A percentile compares a stretch with the other conserved stretches of the same genome.
Conservation (phyloP, 2,888 invertebrate genomes). For the Papilio elwesi region DNA sequence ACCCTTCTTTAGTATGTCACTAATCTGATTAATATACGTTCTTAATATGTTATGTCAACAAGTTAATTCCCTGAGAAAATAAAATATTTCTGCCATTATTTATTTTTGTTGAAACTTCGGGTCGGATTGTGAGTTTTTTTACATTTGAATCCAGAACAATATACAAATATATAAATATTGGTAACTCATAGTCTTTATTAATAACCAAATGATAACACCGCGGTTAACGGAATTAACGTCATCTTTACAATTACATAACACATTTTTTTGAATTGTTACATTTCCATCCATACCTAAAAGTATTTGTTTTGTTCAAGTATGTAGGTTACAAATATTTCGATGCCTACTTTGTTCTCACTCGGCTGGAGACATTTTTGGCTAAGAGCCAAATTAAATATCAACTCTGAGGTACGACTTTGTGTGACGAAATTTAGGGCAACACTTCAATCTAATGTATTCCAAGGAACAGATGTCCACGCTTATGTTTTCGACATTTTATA, state of each 20-base stretch:
- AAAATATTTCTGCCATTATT: too few species aligned
- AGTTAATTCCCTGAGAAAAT: too few species aligned
- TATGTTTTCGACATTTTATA: constrained; percentile 16
- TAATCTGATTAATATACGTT: too few species aligned
- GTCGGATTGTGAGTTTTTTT: too few species aligned
- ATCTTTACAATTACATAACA: constrained; percentile 19
- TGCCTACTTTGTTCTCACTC: constrained; percentile 66
- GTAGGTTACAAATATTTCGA: constrained; percentile 71
- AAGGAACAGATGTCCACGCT: constrained; percentile 37
- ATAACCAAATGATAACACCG: neutral
- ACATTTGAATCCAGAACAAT: too few species aligned
- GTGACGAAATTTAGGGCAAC: constrained; percentile 61
- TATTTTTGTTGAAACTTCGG: too few species aligned
- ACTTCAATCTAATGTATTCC: constrained; percentile 71
- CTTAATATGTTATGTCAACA: too few species aligned
- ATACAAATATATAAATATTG: too few species aligned
- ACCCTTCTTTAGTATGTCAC: too few species aligned
- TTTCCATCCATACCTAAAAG: constrained; percentile 38
- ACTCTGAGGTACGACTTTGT: constrained; percentile 56
- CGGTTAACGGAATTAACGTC: neutral
- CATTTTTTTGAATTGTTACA: constrained; percentile 20
- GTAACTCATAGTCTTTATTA: too few species aligned
- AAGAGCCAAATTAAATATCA: constrained; percentile 70
- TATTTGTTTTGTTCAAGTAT: constrained; percentile 55
- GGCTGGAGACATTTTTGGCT: constrained; percentile 72